Evolutionary conservation across 2,113 vertebrate species (phyloP), one percentile per base, ranked within the genome.

Genomic region (Stegastes partitus): DNA sequence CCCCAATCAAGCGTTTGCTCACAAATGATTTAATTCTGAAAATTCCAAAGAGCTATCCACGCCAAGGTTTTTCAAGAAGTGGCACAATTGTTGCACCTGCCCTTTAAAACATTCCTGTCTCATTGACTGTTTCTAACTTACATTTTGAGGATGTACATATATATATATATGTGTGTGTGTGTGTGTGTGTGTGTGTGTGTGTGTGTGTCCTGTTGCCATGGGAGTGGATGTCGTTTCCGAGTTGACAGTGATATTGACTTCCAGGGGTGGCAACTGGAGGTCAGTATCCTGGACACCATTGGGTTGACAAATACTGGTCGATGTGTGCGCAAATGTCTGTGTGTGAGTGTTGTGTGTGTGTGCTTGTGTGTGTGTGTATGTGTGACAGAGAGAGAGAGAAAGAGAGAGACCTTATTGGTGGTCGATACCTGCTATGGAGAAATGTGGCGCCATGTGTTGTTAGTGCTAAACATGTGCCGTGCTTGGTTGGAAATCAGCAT

Each of bases 211-310:
- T 55, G 77, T 88, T 89, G 62, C 64, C 81, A 89, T 91, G 76
- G 76, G 74, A 68, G 61, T 53, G 51, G 54, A 49, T 64, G 70
- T 34, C 0, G 7, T 76, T 75, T 67, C 56, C 23, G 12, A 77
- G 66, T 70, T 82, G 77, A 67, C 68, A 68, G 45, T 59, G 9
- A 66, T 89, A 91, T 92, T 82, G 91, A 92, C 86, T 45, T 74
- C 67, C 82, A 79, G 62, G 23, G 19, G 79, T 63, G 77, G 45
- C 69, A 85, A 66, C 59, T 61, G 84, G 78, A 88, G 88, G 87
- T 90, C 92, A 88, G 62, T 56, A 68, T 84, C 28, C 72, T 55
- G 77, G 63, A 81, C 82, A 74, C 45, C 62, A 63, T 78, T 49
- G 71, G 26, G 74, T 31, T 81, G 63, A 82, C 19, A 64, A 77